Base-by-base conservation (phyloP, 2,113 vertebrate genomes). In the Jaculus jaculus region DNA sequence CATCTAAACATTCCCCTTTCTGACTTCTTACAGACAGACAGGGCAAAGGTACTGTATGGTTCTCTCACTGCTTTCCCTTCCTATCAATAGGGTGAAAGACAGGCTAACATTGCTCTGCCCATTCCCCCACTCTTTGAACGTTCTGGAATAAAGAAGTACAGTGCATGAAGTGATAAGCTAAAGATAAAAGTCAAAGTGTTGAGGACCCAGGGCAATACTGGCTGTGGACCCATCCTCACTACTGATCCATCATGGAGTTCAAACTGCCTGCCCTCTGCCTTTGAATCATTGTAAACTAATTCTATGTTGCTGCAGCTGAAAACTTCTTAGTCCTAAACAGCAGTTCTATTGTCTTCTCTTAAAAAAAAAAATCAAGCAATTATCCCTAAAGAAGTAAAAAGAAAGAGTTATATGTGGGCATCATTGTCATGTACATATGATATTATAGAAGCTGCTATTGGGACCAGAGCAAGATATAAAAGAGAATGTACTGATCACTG, bases 351-450 rank as follows among this genome's bases (percentile, higher is more conserved):
- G 42, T 26, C 79, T 82, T 68, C 28, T 74, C 80, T 65, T 77
- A 66, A 37, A 34, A 47, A 47, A 47, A 47, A 51, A 86, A 92
- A 75, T 86, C 58, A 94, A 91, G 81, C 30, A 89, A 87, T 34
- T 90, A 16, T 11, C 63, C 42, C 80, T 68, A 63, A 84, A 90
- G 20, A 75, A 91, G 54, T 2, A 77, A 60, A 79, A 15, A 30
- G 54, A 18, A 3, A 42, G 12, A 58, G 30, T 21, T 75, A 37
- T 24, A n/a, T 72, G 4, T 63, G 11, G 61, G 23, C 30, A 89
- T 77, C 32, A 58, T 7, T 69, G 73, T 63, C 7, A 60, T 7
- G 11, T 51, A 87, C 92, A 88, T 32, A 69, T 21, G 23, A 69
- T 42, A 69, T 12, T 11, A 90, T 68, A 18, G 47, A 26, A 28